A percentile compares a stretch with the other conserved stretches of the same genome.
Evolutionary conservation across 2,113 vertebrate genomes (phyloP).

Genomic region (Ptilorrhoa leucosticta): DNA sequence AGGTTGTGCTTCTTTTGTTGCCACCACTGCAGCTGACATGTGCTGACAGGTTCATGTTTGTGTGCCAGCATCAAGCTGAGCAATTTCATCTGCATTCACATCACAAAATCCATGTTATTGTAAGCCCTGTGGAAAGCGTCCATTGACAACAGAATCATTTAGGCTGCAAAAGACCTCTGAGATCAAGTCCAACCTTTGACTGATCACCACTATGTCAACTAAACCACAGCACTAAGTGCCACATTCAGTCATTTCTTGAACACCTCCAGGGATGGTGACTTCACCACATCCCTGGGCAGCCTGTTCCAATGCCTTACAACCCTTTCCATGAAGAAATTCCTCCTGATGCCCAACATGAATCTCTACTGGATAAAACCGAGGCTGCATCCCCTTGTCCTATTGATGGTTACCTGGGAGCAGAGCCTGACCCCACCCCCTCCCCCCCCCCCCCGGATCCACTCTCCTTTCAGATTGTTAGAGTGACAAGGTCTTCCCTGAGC

Average conservation of each 20-base stretch:
- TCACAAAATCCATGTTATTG: neutral
- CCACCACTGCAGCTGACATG: neutral
- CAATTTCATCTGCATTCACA: neutral
- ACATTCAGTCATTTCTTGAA: neutral
- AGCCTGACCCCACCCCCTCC: neutral
- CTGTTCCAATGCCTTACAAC: neutral
- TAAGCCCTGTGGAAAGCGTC: neutral
- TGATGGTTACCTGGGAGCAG: accelerated
- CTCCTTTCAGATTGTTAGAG: neutral
- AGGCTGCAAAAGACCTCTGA: neutral
- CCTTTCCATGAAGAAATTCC: neutral
- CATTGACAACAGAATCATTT: neutral
- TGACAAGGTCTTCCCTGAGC: neutral
- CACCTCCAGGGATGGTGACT: too few relatives aligned
- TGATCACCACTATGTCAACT: neutral
- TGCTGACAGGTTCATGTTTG: neutral
- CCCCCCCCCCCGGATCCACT: too few relatives aligned
- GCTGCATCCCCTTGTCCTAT: neutral
- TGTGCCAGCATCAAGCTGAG: neutral
- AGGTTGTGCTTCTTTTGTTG: neutral
- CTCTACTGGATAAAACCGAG: neutral
- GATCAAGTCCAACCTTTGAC: neutral
- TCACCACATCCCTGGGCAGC: neutral
- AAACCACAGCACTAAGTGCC: neutral
- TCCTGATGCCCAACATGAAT: accelerated